These are phyloP conservation scores for zebrafish (Danio rerio) DNA, from an alignment of 2,113 vertebrate genomes.

Conservation along the genomic window DNA sequence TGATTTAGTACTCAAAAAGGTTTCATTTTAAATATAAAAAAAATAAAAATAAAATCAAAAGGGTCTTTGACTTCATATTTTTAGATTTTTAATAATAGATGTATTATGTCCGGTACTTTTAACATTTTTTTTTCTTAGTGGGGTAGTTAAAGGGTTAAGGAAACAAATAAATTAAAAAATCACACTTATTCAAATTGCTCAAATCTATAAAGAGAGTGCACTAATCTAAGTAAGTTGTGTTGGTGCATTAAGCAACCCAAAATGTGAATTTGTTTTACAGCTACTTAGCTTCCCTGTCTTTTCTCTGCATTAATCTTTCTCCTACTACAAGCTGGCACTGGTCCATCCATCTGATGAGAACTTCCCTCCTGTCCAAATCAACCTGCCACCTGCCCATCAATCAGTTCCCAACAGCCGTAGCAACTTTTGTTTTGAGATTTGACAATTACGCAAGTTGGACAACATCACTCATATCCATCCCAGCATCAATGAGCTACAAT, in stretches of 20 bases:
- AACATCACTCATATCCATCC: constrained; percentile 19
- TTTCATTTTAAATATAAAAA: too few relatives aligned
- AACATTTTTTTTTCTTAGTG: too few relatives aligned
- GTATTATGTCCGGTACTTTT: too few relatives aligned
- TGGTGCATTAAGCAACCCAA: not conserved
- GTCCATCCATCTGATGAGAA: constrained; percentile 41
- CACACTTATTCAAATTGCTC: not conserved
- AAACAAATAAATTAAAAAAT: too few relatives aligned
- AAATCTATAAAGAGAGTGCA: not conserved
- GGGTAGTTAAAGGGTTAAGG: too few relatives aligned
- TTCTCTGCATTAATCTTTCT: constrained; percentile 10
- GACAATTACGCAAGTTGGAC: constrained; percentile 28
- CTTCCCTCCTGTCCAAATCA: constrained; percentile 40
- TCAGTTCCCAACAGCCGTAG: constrained; percentile 36
- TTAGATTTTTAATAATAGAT: too few relatives aligned
- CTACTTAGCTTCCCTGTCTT: constrained; percentile 3
- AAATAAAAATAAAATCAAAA: too few relatives aligned
- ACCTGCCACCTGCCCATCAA: constrained; percentile 52
- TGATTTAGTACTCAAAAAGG: too few relatives aligned
- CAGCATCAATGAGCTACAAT: constrained; percentile 35
- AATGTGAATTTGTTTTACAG: constrained; percentile 3
- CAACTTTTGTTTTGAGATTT: constrained; percentile 16
- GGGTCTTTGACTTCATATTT: too few relatives aligned
- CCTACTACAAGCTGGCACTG: constrained; percentile 26
- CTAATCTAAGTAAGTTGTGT: not conserved